A percentile compares a stretch with the other conserved stretches of the same genome.
Evolutionary conservation across 2,797 vertebrate genomes (phyloP).

Genomic region (Hybognathus amarus): DNA sequence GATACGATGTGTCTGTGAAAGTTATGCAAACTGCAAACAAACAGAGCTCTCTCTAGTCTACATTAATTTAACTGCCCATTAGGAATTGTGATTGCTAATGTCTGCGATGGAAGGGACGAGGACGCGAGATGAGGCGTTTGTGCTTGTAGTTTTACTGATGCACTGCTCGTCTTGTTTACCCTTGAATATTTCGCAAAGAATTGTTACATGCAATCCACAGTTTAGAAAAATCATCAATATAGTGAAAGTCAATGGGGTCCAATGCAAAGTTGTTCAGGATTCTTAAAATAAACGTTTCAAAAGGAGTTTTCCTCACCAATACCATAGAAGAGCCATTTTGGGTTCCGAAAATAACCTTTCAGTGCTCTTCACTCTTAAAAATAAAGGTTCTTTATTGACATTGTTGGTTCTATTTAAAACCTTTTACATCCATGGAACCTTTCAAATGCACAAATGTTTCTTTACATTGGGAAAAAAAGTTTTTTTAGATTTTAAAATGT

Average conservation of each 20-base stretch:
- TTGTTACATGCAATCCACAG: background rate
- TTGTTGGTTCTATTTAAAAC: no score
- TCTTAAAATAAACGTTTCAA: background rate
- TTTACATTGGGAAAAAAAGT: no score
- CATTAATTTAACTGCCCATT: background rate
- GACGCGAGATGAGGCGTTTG: background rate
- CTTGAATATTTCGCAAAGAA: background rate
- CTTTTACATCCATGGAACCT: no score
- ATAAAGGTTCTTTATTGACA: no score
- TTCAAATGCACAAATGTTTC: no score
- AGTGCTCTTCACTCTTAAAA: no score
- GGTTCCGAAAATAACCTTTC: no score
- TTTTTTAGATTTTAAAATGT: no score
- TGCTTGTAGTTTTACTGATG: background rate
- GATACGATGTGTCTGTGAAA: background rate
- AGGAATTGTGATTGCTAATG: background rate
- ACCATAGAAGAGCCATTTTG: background rate
- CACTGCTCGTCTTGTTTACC: background rate
- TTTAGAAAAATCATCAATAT: background rate
- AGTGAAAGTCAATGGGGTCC: background rate
- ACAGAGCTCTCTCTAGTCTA: background rate
- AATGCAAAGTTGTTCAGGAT: background rate
- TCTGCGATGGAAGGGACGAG: background rate
- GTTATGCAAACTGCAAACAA: background rate
- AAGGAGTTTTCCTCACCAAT: background rate